Evolutionary conservation across 1,140 invertebrate genomes (phyloP), one percentile per base, ranked within the genome.

Genomic region (Plutomurus gul): DNA sequence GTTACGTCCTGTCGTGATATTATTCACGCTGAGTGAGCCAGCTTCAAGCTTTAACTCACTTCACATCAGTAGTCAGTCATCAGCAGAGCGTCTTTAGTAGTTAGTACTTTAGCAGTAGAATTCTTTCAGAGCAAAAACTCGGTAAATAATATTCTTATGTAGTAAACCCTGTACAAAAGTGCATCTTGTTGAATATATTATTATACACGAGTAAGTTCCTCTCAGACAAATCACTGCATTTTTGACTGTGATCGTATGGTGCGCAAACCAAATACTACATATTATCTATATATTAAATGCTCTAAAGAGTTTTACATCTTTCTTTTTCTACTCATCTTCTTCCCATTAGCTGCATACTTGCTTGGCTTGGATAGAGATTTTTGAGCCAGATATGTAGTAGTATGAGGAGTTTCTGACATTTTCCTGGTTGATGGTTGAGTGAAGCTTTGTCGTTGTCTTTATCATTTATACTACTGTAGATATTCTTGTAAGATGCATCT

Each of bases 361-460:
- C 56, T 65, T 65, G 56, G 56, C 56, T 65, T 65, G 56, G 56
- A 65, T 65, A 65, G 56, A 65, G 56, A 65, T 65, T 65, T 65
- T 65, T 65, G n/a, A 65, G 56, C 11, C 30, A 65, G 56, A 65
- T 65, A 65, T 6, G n/a, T n/a, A n/a, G n/a, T n/a, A n/a, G n/a
- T n/a, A n/a, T n/a, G n/a, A n/a, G n/a, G 27, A 18, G 16, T 33
- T 36, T 65, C 56, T 65, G 30, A 65, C 56, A 65, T 65, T 65
- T 65, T 65, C 56, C 56, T 65, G 30, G 56, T 65, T 65, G 56
- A 65, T 65, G 56, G 56, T 65, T 65, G 56, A 65, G 56, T 65
- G 56, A 65, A 25, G 56, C 56, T 65, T 65, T 65, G 56, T 65
- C 56, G 56, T 65, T 65, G 30, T 65, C 56, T 65, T n/a, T n/a